Conservation (phyloP, 2,888 invertebrate species). For the Nezara viridula region DNA sequence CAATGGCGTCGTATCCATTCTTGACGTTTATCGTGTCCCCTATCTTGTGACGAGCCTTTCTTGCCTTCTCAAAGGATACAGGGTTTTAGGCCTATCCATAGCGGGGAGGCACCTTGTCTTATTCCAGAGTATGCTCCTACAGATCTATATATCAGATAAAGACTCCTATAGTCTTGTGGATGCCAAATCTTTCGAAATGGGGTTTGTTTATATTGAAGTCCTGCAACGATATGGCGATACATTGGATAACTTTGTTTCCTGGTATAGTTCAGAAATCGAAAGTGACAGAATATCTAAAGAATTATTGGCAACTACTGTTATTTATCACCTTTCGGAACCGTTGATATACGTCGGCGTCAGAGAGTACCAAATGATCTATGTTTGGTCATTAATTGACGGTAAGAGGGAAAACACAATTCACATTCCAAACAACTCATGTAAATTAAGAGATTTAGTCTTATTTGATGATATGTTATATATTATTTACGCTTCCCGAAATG, state of each 20-base stretch:
- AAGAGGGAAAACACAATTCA: constrained; percentile 62
- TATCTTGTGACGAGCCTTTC: constrained; percentile 47
- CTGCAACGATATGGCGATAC: constrained; percentile 57
- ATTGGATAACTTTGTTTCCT: constrained; percentile 39
- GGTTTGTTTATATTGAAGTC: constrained; percentile 58
- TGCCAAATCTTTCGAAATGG: constrained; percentile 63
- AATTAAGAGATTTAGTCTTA: constrained; percentile 61
- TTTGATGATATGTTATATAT: constrained; percentile 59
- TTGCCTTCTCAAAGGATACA: constrained; percentile 52
- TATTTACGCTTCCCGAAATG: constrained; percentile 62
- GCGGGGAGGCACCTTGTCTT: constrained; percentile 54
- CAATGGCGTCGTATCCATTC: constrained; percentile 58
- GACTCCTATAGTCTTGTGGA: constrained; percentile 55
- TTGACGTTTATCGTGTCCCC: constrained; percentile 61
- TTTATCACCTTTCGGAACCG: constrained; percentile 43
- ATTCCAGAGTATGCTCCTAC: constrained; percentile 62
- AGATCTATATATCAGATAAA: constrained; percentile 57
- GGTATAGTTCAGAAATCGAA: constrained; percentile 58
- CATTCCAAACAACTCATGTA: constrained; percentile 61
- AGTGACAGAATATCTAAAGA: constrained; percentile 58
- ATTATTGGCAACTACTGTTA: constrained; percentile 4
- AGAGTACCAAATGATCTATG: constrained; percentile 63
- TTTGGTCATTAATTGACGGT: constrained; percentile 59
- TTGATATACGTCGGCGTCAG: constrained; percentile 59
- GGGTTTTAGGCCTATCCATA: constrained; percentile 55